Evolutionary conservation across 2,797 vertebrate species (phyloP).

Genomic region (Gallirallus australis): DNA sequence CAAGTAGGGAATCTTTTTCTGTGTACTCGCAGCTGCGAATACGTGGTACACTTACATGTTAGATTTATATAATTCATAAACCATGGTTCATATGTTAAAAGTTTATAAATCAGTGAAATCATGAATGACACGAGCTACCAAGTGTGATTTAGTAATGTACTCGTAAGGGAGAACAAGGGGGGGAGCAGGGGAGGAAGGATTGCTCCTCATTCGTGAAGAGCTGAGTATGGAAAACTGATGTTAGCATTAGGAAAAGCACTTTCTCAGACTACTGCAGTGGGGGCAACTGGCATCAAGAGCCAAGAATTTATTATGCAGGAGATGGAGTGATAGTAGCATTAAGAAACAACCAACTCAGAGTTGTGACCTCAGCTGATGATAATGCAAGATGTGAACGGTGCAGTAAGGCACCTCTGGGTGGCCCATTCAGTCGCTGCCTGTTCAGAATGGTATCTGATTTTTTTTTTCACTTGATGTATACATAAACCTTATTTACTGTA

Average conservation of each 20-base stretch:
- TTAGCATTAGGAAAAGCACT: not conserved
- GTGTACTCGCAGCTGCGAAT: not conserved
- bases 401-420: not conserved
- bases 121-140: not conserved
- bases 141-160: not conserved
- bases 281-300: not conserved
- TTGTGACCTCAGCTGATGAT: not conserved
- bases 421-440: not conserved
- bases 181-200: not conserved
- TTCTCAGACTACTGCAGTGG: not conserved
- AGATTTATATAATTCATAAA: not conserved
- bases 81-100: not conserved
- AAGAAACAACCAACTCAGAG: not conserved
- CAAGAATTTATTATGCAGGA: not conserved
- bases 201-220: not conserved
- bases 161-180: not conserved
- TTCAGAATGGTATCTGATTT: not conserved
- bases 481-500: not conserved
- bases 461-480: not conserved
- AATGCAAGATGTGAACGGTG: not conserved
- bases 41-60: not conserved
- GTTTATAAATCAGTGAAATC: not conserved
- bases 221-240: not conserved
- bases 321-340: not conserved
- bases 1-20: not conserved